Evolutionary conservation across 2,888 invertebrate genomes (phyloP).

Genomic region (Drosophila differens): DNA sequence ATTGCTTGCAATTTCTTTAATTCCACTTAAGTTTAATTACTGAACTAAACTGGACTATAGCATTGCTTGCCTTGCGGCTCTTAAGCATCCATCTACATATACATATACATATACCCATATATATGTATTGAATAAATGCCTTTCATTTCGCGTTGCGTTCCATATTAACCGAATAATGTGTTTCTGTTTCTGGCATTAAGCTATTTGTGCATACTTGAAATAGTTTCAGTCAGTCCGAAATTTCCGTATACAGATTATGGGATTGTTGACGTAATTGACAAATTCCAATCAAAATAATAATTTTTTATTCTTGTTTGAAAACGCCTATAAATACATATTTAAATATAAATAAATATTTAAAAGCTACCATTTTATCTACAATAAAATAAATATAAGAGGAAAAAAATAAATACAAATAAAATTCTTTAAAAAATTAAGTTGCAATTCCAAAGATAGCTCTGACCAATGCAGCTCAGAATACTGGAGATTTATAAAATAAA

Average conservation of each 20-base stretch:
- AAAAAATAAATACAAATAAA: background rate
- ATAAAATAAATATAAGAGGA: background rate
- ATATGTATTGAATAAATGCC: conserved; percentile 1
- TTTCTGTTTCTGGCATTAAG: conserved; percentile 7
- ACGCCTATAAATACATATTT: background rate
- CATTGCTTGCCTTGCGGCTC: conserved; percentile 11
- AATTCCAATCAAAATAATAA: background rate
- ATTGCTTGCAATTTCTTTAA: conserved; percentile 75
- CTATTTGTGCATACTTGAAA: background rate
- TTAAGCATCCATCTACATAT: conserved; percentile 6
- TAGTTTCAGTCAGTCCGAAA: background rate
- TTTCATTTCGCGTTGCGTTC: background rate
- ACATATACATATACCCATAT: background rate
- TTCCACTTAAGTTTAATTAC: conserved; percentile 76
- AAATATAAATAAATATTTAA: background rate
- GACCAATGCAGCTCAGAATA: background rate
- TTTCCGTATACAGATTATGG: background rate
- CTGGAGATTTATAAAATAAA: background rate
- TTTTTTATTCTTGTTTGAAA: background rate
- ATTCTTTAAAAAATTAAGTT: background rate
- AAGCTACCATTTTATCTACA: background rate
- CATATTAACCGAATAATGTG: background rate
- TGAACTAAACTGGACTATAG: conserved; percentile 21
- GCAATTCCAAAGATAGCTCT: background rate
- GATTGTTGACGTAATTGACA: background rate